Evolutionary conservation across 2,888 invertebrate genomes (phyloP).

Genomic region (Cheilosia soror): DNA sequence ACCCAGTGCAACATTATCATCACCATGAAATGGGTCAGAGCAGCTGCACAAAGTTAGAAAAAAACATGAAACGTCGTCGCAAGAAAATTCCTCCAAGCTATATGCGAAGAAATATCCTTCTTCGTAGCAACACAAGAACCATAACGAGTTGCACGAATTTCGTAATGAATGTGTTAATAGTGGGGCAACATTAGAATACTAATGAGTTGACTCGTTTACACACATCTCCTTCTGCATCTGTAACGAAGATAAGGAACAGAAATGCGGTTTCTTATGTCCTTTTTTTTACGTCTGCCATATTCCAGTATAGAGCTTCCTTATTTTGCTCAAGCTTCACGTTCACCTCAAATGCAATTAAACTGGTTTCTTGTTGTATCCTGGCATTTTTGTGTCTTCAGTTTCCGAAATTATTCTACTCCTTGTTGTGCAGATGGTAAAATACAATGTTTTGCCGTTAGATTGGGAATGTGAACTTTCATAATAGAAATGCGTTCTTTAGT

Average conservation of each 20-base stretch:
- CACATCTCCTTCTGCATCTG: slow-evolving; percentile 17
- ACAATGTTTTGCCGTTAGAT: slow-evolving; percentile 6
- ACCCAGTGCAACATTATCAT: slow-evolving; percentile 56
- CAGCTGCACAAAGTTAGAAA: background rate
- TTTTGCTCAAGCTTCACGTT: slow-evolving; percentile 45
- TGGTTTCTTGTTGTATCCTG: slow-evolving; percentile 34
- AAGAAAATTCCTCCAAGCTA: slow-evolving; percentile 11
- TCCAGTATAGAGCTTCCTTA: slow-evolving; percentile 15
- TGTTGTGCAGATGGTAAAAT: slow-evolving; percentile 8
- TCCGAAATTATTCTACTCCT: background rate
- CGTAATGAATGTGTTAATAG: slow-evolving; percentile 73
- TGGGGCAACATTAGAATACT: slow-evolving; percentile 70
- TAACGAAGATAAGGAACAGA: slow-evolving; percentile 25
- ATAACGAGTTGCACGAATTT: slow-evolving; percentile 70
- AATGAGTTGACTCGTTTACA: slow-evolving; percentile 70
- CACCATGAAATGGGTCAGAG: slow-evolving; percentile 59
- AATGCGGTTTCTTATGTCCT: slow-evolving; percentile 56
- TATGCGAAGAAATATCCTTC: slow-evolving; percentile 42
- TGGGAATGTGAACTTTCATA: background rate
- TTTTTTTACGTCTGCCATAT: background rate
- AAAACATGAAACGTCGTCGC: background rate
- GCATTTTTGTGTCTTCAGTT: slow-evolving; percentile 15
- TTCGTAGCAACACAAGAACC: slow-evolving; percentile 53
- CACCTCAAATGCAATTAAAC: slow-evolving; percentile 68
- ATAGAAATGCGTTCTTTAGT: background rate